Percentiles rank a stretch among this genome's conserved stretches.
Evolutionary conservation across 2,888 invertebrate genomes (phyloP).

Genomic region (Digitonthophagus gazella): DNA sequence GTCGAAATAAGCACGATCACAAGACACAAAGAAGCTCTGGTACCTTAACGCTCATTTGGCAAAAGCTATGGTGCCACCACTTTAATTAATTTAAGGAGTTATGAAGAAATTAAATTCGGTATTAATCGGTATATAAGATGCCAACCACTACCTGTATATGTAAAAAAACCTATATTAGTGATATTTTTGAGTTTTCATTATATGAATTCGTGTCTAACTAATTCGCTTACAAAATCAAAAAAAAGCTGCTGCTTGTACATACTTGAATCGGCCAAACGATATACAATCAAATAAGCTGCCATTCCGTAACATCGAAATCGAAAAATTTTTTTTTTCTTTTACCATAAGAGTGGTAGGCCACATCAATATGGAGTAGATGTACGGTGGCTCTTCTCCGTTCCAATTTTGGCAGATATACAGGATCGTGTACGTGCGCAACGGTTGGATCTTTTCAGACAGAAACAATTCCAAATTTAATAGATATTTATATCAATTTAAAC

Average conservation of each 20-base stretch:
- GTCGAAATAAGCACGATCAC: constrained; percentile 45
- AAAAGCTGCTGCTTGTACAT: constrained; percentile 27
- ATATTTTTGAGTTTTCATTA: constrained; percentile 2
- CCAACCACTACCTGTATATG: constrained; percentile 31
- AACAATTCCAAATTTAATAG: not conserved
- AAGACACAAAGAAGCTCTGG: constrained; percentile 45
- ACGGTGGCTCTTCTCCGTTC: constrained; percentile 27
- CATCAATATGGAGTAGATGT: constrained; percentile 27
- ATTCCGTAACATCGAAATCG: constrained; percentile 20
- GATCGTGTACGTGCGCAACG: constrained; percentile 25
- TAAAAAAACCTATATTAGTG: constrained; percentile 22
- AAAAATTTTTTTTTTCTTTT: constrained; percentile 18
- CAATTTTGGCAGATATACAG: constrained; percentile 28
- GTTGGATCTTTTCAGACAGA: constrained; percentile 22
- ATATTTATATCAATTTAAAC: not conserved
- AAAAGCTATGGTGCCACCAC: constrained; percentile 21
- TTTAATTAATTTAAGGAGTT: constrained; percentile 3
- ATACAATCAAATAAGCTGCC: constrained; percentile 5
- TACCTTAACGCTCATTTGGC: constrained; percentile 40
- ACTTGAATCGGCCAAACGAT: constrained; percentile 8
- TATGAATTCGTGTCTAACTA: no score
- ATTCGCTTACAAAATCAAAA: not conserved
- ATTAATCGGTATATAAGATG: constrained; percentile 26
- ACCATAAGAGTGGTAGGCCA: constrained; percentile 27
- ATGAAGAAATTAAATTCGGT: not conserved